Evolutionary conservation across 2,113 vertebrate species (phyloP).

Genomic region (Guaruba guarouba): DNA sequence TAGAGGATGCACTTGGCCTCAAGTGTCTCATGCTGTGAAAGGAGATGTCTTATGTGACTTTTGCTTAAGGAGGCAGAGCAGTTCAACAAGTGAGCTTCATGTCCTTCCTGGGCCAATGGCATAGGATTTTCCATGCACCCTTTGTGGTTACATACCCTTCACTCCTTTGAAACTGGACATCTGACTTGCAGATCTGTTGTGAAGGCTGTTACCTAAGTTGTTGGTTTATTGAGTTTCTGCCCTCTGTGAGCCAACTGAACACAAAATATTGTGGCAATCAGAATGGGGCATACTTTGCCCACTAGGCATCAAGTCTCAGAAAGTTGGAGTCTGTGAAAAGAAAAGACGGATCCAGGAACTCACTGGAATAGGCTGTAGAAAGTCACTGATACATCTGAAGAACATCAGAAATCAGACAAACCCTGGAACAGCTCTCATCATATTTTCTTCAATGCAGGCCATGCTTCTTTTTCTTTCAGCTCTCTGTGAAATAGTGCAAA

Average conservation of each 20-base stretch:
- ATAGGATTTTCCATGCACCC: background rate
- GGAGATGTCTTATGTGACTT: background rate
- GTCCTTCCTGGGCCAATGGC: background rate
- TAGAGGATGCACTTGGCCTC: background rate
- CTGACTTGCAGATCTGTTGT: background rate
- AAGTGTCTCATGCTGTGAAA: background rate
- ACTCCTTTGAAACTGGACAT: background rate
- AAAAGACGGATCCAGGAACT: background rate
- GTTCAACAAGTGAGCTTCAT: background rate
- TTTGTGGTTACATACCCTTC: background rate
- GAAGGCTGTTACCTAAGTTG: background rate
- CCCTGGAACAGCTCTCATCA: background rate
- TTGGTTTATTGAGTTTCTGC: background rate
- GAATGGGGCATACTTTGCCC: background rate
- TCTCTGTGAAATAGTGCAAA: background rate
- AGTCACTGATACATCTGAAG: background rate
- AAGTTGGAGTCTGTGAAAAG: background rate
- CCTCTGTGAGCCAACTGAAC: background rate
- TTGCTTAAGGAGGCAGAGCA: background rate
- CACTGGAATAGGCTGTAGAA: background rate
- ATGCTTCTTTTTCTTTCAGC: background rate
- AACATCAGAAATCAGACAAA: background rate
- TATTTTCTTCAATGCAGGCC: background rate
- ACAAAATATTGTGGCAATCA: background rate
- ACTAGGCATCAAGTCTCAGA: background rate